These are phyloP conservation scores for Stenodema calcarata DNA, from an alignment of 2,888 invertebrate species.

Conservation along the genomic window DNA sequence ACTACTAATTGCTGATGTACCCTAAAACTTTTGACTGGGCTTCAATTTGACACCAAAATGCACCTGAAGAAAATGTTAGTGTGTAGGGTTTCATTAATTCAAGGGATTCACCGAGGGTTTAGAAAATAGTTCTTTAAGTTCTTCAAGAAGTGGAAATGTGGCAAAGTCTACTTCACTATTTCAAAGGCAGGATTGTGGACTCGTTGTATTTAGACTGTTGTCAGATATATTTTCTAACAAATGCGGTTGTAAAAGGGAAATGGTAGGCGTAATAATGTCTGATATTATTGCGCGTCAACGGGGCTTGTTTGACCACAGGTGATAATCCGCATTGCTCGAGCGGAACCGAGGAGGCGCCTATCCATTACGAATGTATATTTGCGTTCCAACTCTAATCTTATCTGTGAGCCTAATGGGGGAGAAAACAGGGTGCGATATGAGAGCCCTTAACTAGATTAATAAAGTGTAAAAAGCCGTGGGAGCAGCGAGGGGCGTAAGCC, in stretches of 20 bases:
- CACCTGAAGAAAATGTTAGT: too few relatives aligned
- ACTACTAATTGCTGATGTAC: too few relatives aligned
- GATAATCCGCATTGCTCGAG: not conserved
- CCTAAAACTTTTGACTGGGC: too few relatives aligned
- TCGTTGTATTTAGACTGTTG: too few relatives aligned
- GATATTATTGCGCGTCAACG: not conserved
- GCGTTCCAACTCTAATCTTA: not conserved
- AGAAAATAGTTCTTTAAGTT: too few relatives aligned
- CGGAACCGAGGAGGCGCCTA: not conserved
- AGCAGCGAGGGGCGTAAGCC: not conserved
- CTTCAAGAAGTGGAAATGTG: too few relatives aligned
- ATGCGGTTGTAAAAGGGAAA: not conserved
- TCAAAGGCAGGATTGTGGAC: too few relatives aligned
- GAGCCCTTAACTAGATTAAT: not conserved
- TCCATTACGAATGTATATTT: slow-evolving; percentile 2
- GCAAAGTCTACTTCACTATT: too few relatives aligned
- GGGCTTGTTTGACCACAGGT: not conserved
- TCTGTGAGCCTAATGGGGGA: not conserved
- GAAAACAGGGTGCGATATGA: slow-evolving; percentile 1
- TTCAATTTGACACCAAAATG: too few relatives aligned
- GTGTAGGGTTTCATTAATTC: too few relatives aligned
- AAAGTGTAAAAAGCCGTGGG: not conserved
- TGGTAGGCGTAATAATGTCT: not conserved
- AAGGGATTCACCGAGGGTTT: too few relatives aligned
- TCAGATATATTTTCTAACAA: too few relatives aligned